phyloP scores from a whole-genome alignment of 2,113 vertebrate genomes.

The Crotophaga sulcirostris region DNA sequence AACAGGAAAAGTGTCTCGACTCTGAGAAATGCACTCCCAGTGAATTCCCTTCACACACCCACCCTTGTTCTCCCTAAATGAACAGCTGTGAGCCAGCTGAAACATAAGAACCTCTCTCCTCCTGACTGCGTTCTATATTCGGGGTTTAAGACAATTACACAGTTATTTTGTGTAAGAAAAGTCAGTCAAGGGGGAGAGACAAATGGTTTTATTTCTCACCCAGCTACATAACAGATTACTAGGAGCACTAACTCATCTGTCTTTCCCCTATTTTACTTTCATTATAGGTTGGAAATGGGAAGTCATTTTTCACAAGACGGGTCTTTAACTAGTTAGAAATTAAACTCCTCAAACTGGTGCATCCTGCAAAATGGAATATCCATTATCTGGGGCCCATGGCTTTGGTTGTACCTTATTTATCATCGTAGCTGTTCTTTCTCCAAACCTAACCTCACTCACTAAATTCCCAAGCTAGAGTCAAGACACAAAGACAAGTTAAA shows the following conservation, averaged over 20 bases:
- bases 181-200: constrained; percentile 48
- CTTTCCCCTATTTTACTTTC: constrained; percentile 70
- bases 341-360: constrained; percentile 30
- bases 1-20: constrained; percentile 23
- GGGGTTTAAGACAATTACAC: constrained; percentile 75
- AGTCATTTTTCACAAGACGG: constrained; percentile 71
- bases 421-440: neutral
- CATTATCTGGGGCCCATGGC: constrained; percentile 24
- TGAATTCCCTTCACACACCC: constrained; percentile 43
- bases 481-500: neutral
- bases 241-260: constrained; percentile 60
- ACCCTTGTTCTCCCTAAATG: constrained; percentile 28
- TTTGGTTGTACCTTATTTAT: constrained; percentile 11
- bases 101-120: constrained; percentile 60
- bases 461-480: neutral
- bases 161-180: constrained; percentile 67
- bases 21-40: constrained; percentile 65
- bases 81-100: constrained; percentile 75
- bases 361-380: constrained; percentile 37
- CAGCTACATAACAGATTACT: constrained; percentile 65
- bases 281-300: constrained; percentile 70
- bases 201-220: constrained; percentile 74
- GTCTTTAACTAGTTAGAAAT: constrained; percentile 66
- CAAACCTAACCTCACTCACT: neutral
- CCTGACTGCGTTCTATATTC: constrained; percentile 26